phyloP scores from a whole-genome alignment of 2,888 invertebrate species.

The Zhengitettix transpicula region DNA sequence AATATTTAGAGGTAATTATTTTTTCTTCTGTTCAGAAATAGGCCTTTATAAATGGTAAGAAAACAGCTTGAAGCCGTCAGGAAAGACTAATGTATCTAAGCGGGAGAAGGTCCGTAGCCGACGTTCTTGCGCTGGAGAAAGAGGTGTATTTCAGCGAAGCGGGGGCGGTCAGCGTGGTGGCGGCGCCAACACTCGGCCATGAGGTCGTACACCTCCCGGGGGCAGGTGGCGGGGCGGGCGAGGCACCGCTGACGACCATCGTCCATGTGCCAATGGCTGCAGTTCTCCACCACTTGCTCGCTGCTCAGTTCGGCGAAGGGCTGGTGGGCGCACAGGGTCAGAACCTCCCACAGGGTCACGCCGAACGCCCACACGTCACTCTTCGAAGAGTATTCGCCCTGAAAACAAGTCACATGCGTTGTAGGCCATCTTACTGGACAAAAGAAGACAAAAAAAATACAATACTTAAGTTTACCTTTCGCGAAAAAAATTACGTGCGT shows the following conservation, averaged over 20 bases:
- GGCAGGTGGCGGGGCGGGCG: conserved; percentile 55
- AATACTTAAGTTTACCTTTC: too few species aligned
- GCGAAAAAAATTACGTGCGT: too few species aligned
- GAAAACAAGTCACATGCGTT: conserved; percentile 14
- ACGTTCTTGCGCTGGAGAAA: conserved; percentile 59
- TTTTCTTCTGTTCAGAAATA: too few species aligned
- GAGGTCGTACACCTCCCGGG: conserved; percentile 76
- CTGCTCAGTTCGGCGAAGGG: conserved; percentile 70
- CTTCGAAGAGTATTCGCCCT: conserved; percentile 77
- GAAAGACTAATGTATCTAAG: neutral
- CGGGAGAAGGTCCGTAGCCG: conserved; percentile 37
- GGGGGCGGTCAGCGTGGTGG: conserved; percentile 61
- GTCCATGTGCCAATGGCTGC: conserved; percentile 46
- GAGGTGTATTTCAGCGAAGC: conserved; percentile 43
- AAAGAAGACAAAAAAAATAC: too few species aligned
- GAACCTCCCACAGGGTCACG: conserved; percentile 76
- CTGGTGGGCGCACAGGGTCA: conserved; percentile 60
- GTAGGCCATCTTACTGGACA: too few species aligned
- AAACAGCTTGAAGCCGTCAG: too few species aligned
- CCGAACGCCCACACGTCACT: conserved; percentile 88
- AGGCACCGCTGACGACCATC: conserved; percentile 34
- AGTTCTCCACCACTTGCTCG: conserved; percentile 65
- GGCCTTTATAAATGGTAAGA: too few species aligned
- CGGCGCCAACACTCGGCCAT: conserved; percentile 87
- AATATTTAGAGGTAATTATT: too few species aligned